phyloP scores from a whole-genome alignment of 1,140 invertebrate species.

The Zaprionus vittiger region DNA sequence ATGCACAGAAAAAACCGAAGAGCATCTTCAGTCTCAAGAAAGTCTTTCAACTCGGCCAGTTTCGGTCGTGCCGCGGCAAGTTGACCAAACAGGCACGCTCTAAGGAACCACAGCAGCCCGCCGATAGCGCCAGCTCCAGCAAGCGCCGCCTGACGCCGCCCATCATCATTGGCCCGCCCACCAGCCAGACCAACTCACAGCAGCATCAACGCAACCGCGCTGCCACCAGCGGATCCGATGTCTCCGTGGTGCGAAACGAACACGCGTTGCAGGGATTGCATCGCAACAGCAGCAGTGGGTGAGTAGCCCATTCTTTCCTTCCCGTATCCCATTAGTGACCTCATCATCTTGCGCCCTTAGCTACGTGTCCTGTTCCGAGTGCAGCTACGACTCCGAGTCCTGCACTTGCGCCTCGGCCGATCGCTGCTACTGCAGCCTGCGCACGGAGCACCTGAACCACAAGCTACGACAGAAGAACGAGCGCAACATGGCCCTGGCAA shows the following conservation, averaged over 20 bases:
- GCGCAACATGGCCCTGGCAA: conserved; percentile 57
- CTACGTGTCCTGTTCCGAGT: conserved; percentile 94
- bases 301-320: conserved; percentile 25
- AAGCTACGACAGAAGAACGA: conserved; percentile 73
- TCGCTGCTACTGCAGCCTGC: conserved; percentile 90
- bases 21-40: conserved; percentile 86
- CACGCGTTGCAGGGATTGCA: conserved; percentile 85
- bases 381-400: conserved; percentile 91
- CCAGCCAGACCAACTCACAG: conserved; percentile 52
- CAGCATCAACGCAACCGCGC: conserved; percentile 66
- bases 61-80: conserved; percentile 77
- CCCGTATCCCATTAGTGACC: background rate
- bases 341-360: conserved; percentile 28
- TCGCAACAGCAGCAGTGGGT: conserved; percentile 89
- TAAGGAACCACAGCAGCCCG: conserved; percentile 47
- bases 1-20: conserved; percentile 85
- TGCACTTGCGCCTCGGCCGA: conserved; percentile 90
- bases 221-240: conserved; percentile 82
- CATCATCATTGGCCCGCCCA: conserved; percentile 59
- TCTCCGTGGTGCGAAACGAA: conserved; percentile 78
- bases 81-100: conserved; percentile 43
- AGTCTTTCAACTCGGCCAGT: conserved; percentile 80
- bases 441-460: conserved; percentile 77
- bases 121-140: conserved; percentile 34
- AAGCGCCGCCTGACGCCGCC: conserved; percentile 60